phyloP scores from a whole-genome alignment of 2,797 vertebrate genomes.

The Urocyon cinereoargenteus region DNA sequence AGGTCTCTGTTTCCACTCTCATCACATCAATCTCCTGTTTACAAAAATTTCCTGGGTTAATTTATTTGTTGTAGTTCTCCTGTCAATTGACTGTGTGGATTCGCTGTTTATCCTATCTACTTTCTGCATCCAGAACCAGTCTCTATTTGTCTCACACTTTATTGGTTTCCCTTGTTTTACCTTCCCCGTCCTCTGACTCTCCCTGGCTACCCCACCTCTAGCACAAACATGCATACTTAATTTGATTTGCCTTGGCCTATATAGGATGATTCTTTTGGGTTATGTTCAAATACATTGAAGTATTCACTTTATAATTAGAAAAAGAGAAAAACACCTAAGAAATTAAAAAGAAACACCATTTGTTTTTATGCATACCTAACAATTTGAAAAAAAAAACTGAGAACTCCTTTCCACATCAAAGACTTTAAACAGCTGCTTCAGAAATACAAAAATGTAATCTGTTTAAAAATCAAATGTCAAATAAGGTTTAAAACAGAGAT shows the following conservation, averaged over 20 bases:
- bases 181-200: not conserved
- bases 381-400: not conserved
- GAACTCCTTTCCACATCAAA: not conserved
- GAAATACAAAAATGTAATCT: not conserved
- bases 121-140: not conserved
- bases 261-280: not conserved
- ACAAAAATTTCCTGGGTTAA: not conserved
- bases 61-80: not conserved
- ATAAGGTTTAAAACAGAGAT: constrained; percentile 12
- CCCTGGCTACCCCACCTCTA: not conserved
- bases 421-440: not conserved
- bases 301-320: constrained; percentile 18
- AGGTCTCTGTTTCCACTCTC: not conserved
- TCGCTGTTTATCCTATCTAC: not conserved
- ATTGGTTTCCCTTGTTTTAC: not conserved
- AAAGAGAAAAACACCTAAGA: not conserved
- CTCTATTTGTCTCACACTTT: not conserved
- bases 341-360: not conserved
- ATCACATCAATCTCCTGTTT: not conserved
- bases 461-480: not conserved
- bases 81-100: not conserved
- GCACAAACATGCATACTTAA: not conserved
- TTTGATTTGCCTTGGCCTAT: not conserved
- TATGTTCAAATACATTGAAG: not conserved
- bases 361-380: not conserved